These are phyloP conservation scores for Pseudonaja textilis DNA, from an alignment of 2,113 vertebrate species.

Conservation along the genomic window DNA sequence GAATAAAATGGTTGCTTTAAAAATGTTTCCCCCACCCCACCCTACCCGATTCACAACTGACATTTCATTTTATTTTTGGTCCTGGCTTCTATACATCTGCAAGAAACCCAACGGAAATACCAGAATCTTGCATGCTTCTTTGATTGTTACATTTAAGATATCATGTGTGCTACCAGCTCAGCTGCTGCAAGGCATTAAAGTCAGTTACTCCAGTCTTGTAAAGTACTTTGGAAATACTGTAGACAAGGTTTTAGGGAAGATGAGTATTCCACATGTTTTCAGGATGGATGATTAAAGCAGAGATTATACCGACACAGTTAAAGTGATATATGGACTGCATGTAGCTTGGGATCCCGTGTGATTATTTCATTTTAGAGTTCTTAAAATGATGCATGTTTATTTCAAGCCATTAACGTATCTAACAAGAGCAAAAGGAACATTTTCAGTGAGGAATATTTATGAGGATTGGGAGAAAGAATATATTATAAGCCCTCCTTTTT, in stretches of 20 bases:
- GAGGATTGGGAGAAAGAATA: neutral
- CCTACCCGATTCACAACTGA: slow-evolving; percentile 71
- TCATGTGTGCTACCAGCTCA: slow-evolving; percentile 93
- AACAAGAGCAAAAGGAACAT: slow-evolving; percentile 34
- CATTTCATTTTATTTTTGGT: slow-evolving; percentile 79
- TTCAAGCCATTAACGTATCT: slow-evolving; percentile 46
- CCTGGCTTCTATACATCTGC: slow-evolving; percentile 83
- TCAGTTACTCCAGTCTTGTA: slow-evolving; percentile 87
- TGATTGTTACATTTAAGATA: slow-evolving; percentile 99
- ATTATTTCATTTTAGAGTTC: slow-evolving; percentile 69
- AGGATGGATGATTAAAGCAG: slow-evolving; percentile 85
- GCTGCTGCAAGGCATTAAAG: slow-evolving; percentile 93
- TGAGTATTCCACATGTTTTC: slow-evolving; percentile 96
- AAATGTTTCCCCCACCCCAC: slow-evolving; percentile 54
- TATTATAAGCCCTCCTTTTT: neutral
- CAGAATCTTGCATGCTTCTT: slow-evolving; percentile 86
- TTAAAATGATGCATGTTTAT: slow-evolving; percentile 56
- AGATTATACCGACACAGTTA: slow-evolving; percentile 81
- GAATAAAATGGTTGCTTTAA: slow-evolving; percentile 82
- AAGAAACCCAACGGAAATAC: slow-evolving; percentile 85
- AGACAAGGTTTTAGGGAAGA: slow-evolving; percentile 87
- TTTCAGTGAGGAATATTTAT: slow-evolving; percentile 24
- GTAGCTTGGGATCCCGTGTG: slow-evolving; percentile 63
- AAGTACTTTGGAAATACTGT: slow-evolving; percentile 92
- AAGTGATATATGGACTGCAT: slow-evolving; percentile 90